Percentiles rank a stretch among this genome's conserved stretches.
Evolutionary conservation across 2,113 vertebrate genomes (phyloP).

Genomic region (Neolamprologus kungweensis): DNA sequence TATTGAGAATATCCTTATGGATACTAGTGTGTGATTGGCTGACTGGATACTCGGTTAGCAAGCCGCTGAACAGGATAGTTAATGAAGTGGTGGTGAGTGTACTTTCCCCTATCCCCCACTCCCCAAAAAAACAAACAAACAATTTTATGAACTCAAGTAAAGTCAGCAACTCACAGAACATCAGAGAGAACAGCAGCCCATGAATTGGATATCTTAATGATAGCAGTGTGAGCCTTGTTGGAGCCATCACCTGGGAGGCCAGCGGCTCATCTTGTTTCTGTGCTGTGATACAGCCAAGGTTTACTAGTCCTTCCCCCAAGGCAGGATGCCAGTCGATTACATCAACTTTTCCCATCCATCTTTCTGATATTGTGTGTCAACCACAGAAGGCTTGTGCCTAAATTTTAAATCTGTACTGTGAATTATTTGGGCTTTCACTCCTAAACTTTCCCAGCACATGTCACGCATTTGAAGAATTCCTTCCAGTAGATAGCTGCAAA

Average conservation of each 20-base stretch:
- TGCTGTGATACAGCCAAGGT: not conserved
- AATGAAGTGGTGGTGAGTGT: not conserved
- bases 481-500: not conserved
- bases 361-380: not conserved
- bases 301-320: not conserved
- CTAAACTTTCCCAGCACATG: not conserved
- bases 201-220: conserved; percentile 29
- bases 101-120: not conserved
- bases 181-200: not conserved
- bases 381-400: not conserved
- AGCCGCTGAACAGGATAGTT: not conserved
- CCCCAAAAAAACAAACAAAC: no score
- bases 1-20: not conserved
- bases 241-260: not conserved
- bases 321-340: conserved; percentile 20
- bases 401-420: not conserved
- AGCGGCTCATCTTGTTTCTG: conserved; percentile 20
- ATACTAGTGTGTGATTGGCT: not conserved
- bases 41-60: rapidly evolving
- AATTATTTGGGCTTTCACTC: not conserved
- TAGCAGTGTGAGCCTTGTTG: not conserved
- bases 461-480: not conserved
- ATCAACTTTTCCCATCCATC: conserved; percentile 13
- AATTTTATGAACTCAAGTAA: not conserved
- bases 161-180: not conserved